These are phyloP conservation scores for Berghia stephanieae DNA, from an alignment of 1,140 invertebrate genomes.

Conservation along the genomic window DNA sequence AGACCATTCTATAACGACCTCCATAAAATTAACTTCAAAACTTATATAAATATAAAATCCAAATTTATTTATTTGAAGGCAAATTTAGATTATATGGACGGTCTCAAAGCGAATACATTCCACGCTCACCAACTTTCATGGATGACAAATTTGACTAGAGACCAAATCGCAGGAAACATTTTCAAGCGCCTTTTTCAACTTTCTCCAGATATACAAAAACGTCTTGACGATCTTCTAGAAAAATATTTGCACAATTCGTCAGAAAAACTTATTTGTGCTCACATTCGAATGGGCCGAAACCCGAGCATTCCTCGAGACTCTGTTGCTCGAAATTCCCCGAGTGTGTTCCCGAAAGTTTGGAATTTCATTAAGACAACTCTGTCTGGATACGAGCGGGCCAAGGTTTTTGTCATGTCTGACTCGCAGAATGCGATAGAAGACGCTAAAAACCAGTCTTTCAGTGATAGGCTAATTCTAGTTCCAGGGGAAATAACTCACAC, in stretches of 20 bases:
- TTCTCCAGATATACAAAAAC: neutral
- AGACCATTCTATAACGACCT: too few species aligned
- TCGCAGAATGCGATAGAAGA: slow-evolving; percentile 19
- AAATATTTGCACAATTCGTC: neutral
- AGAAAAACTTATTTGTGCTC: slow-evolving; percentile 26
- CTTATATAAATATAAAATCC: too few species aligned
- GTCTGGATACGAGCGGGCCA: neutral
- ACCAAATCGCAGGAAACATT: neutral
- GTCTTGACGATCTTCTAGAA: neutral
- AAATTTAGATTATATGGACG: too few species aligned
- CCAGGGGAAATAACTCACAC: slow-evolving; percentile 33
- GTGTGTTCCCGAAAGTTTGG: neutral
- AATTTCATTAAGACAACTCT: slow-evolving; percentile 21
- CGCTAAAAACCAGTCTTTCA: slow-evolving; percentile 25
- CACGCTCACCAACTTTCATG: neutral
- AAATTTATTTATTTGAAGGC: too few species aligned
- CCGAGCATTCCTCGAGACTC: slow-evolving; percentile 31
- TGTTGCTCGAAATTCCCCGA: slow-evolving; percentile 2
- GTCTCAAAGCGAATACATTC: neutral
- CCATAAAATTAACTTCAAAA: too few species aligned
- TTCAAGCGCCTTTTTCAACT: neutral
- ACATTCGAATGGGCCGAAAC: slow-evolving; percentile 32
- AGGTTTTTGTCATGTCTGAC: slow-evolving; percentile 38
- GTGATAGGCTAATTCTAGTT: neutral
- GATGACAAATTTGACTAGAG: neutral